phyloP scores from a whole-genome alignment of 2,797 vertebrate species.

The Distichodus sexfasciatus region DNA sequence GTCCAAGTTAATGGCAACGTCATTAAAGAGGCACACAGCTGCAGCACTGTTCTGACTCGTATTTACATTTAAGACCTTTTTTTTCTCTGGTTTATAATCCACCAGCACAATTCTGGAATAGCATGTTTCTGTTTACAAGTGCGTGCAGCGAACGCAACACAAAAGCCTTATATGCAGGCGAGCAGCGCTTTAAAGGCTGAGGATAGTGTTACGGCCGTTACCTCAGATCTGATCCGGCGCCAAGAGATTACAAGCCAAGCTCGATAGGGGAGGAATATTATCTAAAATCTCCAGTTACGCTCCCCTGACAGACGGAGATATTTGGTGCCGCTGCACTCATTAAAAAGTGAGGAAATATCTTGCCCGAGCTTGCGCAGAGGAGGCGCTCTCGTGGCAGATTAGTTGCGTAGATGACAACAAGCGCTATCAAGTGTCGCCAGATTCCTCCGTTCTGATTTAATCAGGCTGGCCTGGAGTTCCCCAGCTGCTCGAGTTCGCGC shows the following conservation, averaged over 20 bases:
- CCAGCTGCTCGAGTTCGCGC: conserved; percentile 15
- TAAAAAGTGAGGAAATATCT: conserved; percentile 25
- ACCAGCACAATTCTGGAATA: conserved; percentile 41
- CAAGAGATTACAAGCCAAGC: conserved; percentile 38
- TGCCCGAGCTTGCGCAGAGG: conserved; percentile 38
- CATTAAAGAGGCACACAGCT: conserved; percentile 31
- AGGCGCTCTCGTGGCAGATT: conserved; percentile 28
- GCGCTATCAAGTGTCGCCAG: conserved; percentile 45
- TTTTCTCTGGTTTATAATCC: conserved; percentile 36
- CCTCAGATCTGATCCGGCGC: conserved; percentile 32
- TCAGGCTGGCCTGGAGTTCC: conserved; percentile 40
- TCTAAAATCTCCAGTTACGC: conserved; percentile 43
- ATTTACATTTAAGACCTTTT: conserved; percentile 26
- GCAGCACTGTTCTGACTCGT: not conserved
- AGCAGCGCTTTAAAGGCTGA: conserved; percentile 28
- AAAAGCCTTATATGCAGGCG: conserved; percentile 18
- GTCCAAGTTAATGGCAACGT: conserved; percentile 36
- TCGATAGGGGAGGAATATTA: conserved; percentile 33
- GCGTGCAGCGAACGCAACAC: conserved; percentile 53
- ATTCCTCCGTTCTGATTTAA: conserved; percentile 36
- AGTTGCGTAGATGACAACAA: conserved; percentile 33
- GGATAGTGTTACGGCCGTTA: conserved; percentile 43
- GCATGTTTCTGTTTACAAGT: conserved; percentile 66
- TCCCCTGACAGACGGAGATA: conserved; percentile 30
- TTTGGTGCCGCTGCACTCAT: conserved; percentile 18